Conservation (phyloP, 1,140 invertebrate species). For the Acromyrmex charruanus region DNA sequence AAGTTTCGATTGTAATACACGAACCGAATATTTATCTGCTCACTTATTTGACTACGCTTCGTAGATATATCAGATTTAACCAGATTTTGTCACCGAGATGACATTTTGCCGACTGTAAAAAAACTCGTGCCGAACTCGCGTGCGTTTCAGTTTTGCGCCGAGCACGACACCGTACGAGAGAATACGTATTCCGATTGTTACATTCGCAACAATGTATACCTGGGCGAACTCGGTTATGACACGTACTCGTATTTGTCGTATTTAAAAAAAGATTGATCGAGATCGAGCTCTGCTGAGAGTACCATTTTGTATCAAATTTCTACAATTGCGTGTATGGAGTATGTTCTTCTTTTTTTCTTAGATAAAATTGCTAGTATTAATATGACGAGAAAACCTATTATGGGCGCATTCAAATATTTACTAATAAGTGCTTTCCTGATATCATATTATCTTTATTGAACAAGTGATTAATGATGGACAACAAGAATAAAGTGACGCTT, state of each 20-base stretch:
- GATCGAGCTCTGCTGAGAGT: constrained; percentile 32
- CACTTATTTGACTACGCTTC: constrained; percentile 9
- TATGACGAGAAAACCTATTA: background rate
- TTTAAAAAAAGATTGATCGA: constrained; percentile 67
- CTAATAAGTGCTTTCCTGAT: too few species aligned
- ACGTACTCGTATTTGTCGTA: constrained; percentile 55
- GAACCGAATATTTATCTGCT: constrained; percentile 24
- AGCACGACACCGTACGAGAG: background rate
- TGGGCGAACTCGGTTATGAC: constrained; percentile 2
- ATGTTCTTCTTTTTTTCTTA: background rate
- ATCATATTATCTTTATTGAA: too few species aligned
- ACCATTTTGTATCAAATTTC: constrained; percentile 16
- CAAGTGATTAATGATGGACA: too few species aligned
- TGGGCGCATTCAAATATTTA: too few species aligned
- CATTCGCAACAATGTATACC: constrained; percentile 47
- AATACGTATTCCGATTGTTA: constrained; percentile 65
- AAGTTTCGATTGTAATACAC: constrained; percentile 27
- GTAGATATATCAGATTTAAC: constrained; percentile 24
- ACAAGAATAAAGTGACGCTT: too few species aligned
- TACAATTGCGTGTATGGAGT: background rate
- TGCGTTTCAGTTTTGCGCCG: constrained; percentile 31
- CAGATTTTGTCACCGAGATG: constrained; percentile 38
- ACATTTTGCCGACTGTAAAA: constrained; percentile 24
- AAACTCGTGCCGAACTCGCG: background rate
- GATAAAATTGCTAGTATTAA: constrained; percentile 7